A percentile compares a stretch with the other conserved stretches of the same genome.
Evolutionary conservation across 2,797 vertebrate genomes (phyloP).

Genomic region (Acipenser ruthenus): DNA sequence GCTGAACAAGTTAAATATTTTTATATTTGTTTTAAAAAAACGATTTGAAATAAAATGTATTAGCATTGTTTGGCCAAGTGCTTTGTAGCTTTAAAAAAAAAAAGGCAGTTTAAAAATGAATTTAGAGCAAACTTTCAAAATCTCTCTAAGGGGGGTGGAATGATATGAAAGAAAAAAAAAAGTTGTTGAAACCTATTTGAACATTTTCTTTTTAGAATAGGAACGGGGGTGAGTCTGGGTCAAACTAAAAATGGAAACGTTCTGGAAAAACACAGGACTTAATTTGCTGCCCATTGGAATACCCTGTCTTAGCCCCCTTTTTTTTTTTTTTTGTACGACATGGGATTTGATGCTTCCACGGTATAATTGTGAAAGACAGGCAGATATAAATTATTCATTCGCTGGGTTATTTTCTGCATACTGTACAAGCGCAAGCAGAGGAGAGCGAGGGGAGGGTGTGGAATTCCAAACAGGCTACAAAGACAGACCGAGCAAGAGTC

Average conservation of each 20-base stretch:
- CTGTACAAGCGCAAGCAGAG: conserved; percentile 40
- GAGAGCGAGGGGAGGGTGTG: conserved; percentile 23
- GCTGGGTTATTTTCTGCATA: conserved; percentile 54
- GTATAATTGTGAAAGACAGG: conserved; percentile 78
- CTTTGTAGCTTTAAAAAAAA: conserved; percentile 3
- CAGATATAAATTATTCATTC: conserved; percentile 77
- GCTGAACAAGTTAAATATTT: no score
- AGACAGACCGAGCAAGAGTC: conserved; percentile 33
- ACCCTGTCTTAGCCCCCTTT: neutral
- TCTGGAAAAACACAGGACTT: no score
- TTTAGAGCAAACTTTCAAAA: conserved; percentile 11
- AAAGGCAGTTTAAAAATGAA: conserved; percentile 8
- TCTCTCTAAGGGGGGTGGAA: neutral
- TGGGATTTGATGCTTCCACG: conserved; percentile 58
- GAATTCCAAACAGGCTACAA: conserved; percentile 30
- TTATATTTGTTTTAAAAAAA: no score
- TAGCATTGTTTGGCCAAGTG: no score
- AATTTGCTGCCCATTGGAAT: conserved; percentile 8
- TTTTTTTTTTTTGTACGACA: conserved; percentile 37
- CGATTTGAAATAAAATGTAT: no score
- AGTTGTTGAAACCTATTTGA: neutral
- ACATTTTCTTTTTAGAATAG: conserved; percentile 1
- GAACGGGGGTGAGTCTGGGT: conserved; percentile 16
- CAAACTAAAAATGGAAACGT: conserved; percentile 23
- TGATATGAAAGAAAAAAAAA: neutral